phyloP scores from a whole-genome alignment of 2,888 invertebrate genomes.

The Carpatolechia fugitivella region DNA sequence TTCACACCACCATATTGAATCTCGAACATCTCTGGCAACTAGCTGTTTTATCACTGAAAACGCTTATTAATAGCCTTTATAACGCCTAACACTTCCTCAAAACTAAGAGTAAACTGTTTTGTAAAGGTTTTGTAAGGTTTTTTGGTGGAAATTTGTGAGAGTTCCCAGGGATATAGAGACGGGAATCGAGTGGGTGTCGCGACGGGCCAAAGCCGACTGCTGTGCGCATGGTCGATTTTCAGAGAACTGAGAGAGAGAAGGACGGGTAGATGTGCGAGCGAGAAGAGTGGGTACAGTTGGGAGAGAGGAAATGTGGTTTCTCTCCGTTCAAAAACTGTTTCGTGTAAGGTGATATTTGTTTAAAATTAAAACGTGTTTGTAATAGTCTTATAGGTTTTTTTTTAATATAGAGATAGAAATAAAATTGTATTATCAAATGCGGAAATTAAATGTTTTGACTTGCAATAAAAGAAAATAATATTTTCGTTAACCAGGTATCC shows the following conservation, averaged over 20 bases:
- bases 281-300: slow-evolving; percentile 1
- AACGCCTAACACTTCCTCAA: neutral
- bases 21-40: neutral
- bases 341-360: no score
- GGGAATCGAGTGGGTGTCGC: neutral
- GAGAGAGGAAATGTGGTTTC: neutral
- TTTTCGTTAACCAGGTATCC: no score
- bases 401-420: no score
- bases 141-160: neutral
- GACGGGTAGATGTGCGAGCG: neutral
- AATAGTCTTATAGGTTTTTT: no score
- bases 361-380: no score
- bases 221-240: slow-evolving; percentile 17
- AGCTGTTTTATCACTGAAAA: neutral
- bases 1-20: slow-evolving; percentile 3
- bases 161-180: neutral
- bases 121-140: neutral
- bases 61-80: neutral
- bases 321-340: no score
- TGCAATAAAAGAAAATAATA: no score
- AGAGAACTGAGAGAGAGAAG: neutral
- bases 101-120: neutral
- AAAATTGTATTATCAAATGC: no score
- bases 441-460: no score
- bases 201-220: neutral